Conservation (phyloP, 2,888 invertebrate genomes). For the Heliconius ethilla region DNA sequence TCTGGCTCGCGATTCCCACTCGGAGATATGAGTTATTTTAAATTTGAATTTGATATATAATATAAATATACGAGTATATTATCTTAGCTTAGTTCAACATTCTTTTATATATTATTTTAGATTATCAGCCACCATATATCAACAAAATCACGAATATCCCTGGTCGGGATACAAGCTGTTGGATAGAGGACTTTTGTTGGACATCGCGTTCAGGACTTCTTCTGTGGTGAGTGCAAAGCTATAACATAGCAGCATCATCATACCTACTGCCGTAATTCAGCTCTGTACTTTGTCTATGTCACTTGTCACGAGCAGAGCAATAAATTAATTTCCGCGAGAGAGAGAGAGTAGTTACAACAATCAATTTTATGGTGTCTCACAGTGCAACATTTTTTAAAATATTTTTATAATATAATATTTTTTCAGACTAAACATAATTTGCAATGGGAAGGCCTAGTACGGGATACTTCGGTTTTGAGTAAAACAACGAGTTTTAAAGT, state of each 20-base stretch:
- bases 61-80: neutral
- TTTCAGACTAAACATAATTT: conserved; percentile 89
- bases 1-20: neutral
- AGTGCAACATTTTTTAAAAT: neutral
- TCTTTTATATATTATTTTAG: conserved; percentile 66
- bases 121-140: conserved; percentile 87
- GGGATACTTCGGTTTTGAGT: conserved; percentile 88
- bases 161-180: conserved; percentile 91
- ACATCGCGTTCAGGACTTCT: conserved; percentile 87
- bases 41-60: neutral
- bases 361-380: no score
- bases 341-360: no score
- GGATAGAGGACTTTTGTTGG: conserved; percentile 89
- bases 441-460: conserved; percentile 93
- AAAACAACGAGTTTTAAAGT: conserved; percentile 88
- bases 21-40: neutral
- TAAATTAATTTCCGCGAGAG: no score
- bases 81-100: neutral
- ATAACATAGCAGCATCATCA: no score
- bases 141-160: conserved; percentile 88
- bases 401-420: conserved; percentile 30
- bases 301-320: no score
- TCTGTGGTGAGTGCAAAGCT: conserved; percentile 58
- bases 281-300: no score
- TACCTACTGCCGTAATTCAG: no score